Conservation (phyloP, 2,113 vertebrate species). For the Nipponia nippon region DNA sequence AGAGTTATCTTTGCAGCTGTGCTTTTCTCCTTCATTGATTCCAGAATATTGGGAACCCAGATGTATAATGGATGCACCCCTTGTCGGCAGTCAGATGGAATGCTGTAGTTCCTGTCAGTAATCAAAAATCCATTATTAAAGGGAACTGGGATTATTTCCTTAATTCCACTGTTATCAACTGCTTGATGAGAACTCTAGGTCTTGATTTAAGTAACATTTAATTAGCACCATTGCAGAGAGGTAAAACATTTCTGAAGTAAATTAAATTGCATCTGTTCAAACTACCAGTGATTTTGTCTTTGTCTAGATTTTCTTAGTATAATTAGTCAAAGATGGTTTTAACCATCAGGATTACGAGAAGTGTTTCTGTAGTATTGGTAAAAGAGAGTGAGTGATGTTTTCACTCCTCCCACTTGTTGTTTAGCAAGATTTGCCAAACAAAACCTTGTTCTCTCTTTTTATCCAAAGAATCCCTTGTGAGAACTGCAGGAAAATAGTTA, state of each 20-base stretch:
- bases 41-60: neutral
- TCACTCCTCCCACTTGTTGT: neutral
- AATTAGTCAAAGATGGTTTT: neutral
- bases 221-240: constrained; percentile 3
- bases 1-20: neutral
- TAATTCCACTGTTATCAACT: constrained; percentile 5
- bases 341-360: neutral
- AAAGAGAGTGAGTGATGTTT: neutral
- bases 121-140: constrained; percentile 38
- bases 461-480: neutral
- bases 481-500: neutral
- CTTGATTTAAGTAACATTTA: constrained; percentile 27
- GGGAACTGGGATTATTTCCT: neutral
- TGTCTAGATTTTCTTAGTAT: neutral
- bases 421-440: neutral
- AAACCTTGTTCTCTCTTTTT: neutral
- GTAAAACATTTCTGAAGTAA: neutral
- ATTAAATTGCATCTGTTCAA: neutral
- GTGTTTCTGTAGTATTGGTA: neutral
- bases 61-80: neutral
- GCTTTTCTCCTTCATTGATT: neutral
- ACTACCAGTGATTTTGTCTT: neutral
- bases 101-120: neutral
- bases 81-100: neutral
- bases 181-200: neutral